A percentile compares a stretch with the other conserved stretches of the same genome.
phyloP scores from a whole-genome alignment of 2,113 vertebrate genomes.

The Laterallus jamaicensis region DNA sequence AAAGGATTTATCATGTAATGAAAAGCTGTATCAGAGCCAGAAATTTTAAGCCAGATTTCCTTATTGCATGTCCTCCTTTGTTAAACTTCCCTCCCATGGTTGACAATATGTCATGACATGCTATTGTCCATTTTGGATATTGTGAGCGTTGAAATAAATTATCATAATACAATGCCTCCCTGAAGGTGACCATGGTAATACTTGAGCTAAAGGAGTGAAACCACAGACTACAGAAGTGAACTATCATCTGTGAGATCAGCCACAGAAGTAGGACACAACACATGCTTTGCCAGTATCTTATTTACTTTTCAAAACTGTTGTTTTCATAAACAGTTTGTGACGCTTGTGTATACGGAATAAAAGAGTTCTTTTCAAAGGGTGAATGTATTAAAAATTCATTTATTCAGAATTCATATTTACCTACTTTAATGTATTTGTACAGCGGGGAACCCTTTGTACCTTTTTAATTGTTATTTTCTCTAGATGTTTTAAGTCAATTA shows the following conservation, averaged over 20 bases:
- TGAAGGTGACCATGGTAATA: background rate
- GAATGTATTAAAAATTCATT: slow-evolving; percentile 52
- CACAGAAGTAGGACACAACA: slow-evolving; percentile 22
- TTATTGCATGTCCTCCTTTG: background rate
- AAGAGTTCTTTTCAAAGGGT: slow-evolving; percentile 45
- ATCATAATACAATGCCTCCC: background rate
- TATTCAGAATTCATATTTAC: slow-evolving; percentile 55
- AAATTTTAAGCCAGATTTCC: background rate
- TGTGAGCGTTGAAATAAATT: background rate
- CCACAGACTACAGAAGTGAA: background rate
- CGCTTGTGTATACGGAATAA: slow-evolving; percentile 17
- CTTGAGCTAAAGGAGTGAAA: background rate
- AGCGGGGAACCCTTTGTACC: background rate
- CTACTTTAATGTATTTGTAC: slow-evolving; percentile 50
- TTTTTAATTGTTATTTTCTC: slow-evolving; percentile 62
- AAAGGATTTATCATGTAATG: background rate
- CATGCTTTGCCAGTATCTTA: background rate
- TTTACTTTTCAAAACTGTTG: slow-evolving; percentile 35
- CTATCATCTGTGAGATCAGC: background rate
- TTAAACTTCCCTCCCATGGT: background rate
- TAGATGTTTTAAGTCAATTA: slow-evolving; percentile 56
- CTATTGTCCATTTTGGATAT: background rate
- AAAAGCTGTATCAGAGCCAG: slow-evolving; percentile 25
- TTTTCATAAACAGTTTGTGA: slow-evolving; percentile 51
- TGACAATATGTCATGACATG: background rate